Evolutionary conservation across 2,113 vertebrate species (phyloP).

Genomic region (Pardalotus punctatus): DNA sequence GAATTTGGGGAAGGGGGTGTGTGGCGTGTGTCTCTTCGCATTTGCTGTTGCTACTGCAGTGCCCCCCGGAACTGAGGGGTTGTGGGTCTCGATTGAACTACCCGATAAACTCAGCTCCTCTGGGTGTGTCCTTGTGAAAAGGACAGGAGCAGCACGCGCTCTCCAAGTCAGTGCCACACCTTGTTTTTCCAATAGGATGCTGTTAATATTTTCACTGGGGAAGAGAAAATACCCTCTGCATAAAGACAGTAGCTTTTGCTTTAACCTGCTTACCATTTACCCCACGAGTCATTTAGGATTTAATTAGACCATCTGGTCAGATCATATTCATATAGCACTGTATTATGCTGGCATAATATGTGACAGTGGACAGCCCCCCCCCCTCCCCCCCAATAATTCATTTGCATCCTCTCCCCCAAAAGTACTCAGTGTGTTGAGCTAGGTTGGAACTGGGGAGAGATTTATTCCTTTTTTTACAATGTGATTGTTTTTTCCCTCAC

Average conservation of each 20-base stretch:
- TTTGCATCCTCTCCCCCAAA: not conserved
- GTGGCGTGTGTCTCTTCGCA: not conserved
- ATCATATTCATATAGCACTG: fast-evolving
- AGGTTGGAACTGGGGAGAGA: not conserved
- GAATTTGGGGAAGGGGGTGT: fast-evolving
- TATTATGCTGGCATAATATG: not conserved
- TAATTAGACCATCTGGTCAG: not conserved
- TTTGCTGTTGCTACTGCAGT: not conserved
- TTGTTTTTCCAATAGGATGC: not conserved
- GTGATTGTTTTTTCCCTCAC: not conserved
- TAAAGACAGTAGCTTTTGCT: not conserved
- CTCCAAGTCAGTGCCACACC: not conserved
- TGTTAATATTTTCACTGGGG: not conserved
- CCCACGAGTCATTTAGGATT: not conserved
- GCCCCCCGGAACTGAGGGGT: not conserved
- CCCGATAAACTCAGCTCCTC: not conserved
- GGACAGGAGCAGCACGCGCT: not conserved
- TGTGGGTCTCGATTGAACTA: no score
- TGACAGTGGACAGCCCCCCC: not conserved
- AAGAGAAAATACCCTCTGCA: not conserved
- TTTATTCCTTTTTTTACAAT: fast-evolving
- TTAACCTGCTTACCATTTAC: not conserved
- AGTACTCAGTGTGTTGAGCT: not conserved
- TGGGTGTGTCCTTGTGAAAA: not conserved
- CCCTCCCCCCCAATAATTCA: not conserved